Conservation (phyloP, 2,888 invertebrate genomes). For the Pseudococcus longispinus region DNA sequence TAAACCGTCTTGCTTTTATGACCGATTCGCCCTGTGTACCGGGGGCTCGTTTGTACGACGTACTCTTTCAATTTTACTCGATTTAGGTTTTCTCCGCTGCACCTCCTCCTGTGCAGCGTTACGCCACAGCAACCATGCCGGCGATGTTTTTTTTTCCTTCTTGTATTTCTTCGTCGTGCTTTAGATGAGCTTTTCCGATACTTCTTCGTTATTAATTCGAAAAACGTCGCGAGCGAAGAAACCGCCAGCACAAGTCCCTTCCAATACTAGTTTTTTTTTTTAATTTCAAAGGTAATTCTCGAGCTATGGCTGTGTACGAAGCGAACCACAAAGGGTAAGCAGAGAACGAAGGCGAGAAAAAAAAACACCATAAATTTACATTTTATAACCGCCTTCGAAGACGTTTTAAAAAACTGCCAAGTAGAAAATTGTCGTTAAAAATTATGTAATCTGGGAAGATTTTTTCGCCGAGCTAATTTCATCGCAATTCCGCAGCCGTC, state of each 20-base stretch:
- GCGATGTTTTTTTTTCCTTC: background rate
- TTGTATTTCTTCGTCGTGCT: background rate
- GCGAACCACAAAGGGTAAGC: background rate
- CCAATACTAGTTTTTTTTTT: background rate
- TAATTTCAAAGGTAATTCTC: conserved; percentile 35
- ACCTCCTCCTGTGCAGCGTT: background rate
- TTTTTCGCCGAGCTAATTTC: conserved; percentile 13
- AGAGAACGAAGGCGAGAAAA: background rate
- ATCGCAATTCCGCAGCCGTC: background rate
- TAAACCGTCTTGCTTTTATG: conserved; percentile 32
- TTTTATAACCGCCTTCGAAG: conserved; percentile 31
- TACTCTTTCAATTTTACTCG: conserved; percentile 39
- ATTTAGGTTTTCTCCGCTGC: background rate
- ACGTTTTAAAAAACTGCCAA: conserved; percentile 37
- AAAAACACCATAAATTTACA: conserved; percentile 34
- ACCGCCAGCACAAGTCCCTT: background rate
- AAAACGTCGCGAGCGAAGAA: background rate
- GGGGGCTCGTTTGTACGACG: background rate
- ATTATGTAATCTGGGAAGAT: conserved; percentile 22
- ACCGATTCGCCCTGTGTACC: background rate
- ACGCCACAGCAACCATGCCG: background rate
- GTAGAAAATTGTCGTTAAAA: conserved; percentile 35
- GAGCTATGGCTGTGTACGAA: background rate
- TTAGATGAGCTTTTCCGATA: conserved; percentile 29
- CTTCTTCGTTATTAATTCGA: conserved; percentile 17